Conservation (phyloP, 1,140 invertebrate genomes). For the Spodoptera frugiperda region DNA sequence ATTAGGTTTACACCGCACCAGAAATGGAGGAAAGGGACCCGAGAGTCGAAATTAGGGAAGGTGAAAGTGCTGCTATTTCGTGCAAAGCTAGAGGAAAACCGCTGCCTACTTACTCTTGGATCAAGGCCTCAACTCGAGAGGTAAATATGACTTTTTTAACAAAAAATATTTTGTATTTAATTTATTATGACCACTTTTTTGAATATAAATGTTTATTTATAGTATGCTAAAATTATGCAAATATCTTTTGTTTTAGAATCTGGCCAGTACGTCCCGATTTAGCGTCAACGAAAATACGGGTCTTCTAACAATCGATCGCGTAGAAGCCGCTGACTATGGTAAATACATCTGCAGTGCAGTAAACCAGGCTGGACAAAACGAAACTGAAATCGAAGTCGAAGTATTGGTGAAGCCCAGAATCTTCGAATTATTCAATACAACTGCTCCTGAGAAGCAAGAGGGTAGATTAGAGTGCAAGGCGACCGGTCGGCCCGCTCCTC, state of each 20-base stretch:
- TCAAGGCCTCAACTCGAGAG: conserved; percentile 88
- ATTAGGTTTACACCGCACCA: conserved; percentile 92
- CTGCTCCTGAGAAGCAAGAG: conserved; percentile 88
- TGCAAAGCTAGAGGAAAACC: conserved; percentile 95
- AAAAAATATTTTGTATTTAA: not conserved
- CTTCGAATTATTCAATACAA: conserved; percentile 91
- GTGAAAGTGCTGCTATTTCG: conserved; percentile 90
- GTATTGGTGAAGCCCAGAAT: conserved; percentile 93
- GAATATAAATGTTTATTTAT: too few relatives aligned
- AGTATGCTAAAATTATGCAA: too few relatives aligned
- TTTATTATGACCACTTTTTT: too few relatives aligned
- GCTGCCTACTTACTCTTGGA: conserved; percentile 92
- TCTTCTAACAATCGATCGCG: conserved; percentile 90
- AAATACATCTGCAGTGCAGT: conserved; percentile 93
- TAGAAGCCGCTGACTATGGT: conserved; percentile 92
- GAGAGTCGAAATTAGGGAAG: conserved; percentile 91
- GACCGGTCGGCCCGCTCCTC: conserved; percentile 91
- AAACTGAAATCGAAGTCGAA: conserved; percentile 88
- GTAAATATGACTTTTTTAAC: conserved; percentile 55
- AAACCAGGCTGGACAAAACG: conserved; percentile 92
- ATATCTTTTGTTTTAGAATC: conserved; percentile 83
- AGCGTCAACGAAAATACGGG: conserved; percentile 90
- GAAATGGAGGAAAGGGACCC: conserved; percentile 88
- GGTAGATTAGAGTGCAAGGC: conserved; percentile 91
- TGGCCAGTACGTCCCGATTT: conserved; percentile 90